Conservation (phyloP, 2,797 vertebrate species). For the Pseudocheirus occidentalis region DNA sequence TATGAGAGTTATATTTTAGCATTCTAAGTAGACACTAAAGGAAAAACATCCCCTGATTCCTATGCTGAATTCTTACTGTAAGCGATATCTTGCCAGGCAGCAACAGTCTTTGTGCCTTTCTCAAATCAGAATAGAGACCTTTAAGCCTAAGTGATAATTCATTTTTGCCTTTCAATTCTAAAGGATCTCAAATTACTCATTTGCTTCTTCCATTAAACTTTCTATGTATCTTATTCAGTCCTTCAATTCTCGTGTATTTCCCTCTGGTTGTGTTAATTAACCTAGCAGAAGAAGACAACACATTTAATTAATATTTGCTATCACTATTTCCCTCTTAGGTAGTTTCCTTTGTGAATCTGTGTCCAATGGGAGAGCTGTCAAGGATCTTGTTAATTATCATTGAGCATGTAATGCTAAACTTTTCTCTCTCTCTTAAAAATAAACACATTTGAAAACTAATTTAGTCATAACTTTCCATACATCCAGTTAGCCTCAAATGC, state of each 20-base stretch:
- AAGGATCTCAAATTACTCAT: constrained; percentile 19
- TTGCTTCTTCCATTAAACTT: constrained; percentile 45
- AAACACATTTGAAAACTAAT: background rate
- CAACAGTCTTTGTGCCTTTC: background rate
- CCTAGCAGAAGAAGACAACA: constrained; percentile 27
- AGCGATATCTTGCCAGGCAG: background rate
- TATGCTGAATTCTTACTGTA: constrained; percentile 14
- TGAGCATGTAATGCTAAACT: background rate
- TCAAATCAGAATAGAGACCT: background rate
- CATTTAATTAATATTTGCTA: constrained; percentile 70
- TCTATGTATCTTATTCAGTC: constrained; percentile 23
- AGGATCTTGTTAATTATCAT: constrained; percentile 16
- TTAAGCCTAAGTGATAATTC: background rate
- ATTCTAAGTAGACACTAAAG: background rate
- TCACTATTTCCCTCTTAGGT: constrained; percentile 43
- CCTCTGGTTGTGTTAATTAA: constrained; percentile 60
- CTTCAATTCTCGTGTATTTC: constrained; percentile 56
- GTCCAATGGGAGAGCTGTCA: constrained; percentile 21
- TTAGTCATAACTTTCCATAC: background rate
- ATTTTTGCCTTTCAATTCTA: constrained; percentile 15
- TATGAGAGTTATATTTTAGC: background rate
- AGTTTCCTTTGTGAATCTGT: constrained; percentile 39
- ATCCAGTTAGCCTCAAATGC: background rate
- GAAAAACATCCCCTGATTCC: background rate
- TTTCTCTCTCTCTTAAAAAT: constrained; percentile 21